These are phyloP conservation scores for Acropternis orthonyx DNA, from an alignment of 2,797 vertebrate species.

Conservation along the genomic window DNA sequence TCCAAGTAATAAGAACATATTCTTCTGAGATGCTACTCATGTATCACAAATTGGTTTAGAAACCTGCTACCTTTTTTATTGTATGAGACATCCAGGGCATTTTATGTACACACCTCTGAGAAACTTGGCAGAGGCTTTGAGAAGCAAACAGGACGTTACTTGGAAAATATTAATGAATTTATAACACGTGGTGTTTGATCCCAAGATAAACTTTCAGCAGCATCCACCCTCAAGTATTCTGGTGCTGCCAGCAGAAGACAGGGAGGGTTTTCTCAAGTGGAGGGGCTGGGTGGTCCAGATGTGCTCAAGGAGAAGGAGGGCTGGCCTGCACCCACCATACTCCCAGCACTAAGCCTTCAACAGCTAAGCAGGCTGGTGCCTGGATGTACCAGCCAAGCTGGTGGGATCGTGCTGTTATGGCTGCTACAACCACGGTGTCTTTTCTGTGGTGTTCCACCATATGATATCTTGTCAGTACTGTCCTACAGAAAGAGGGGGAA, in stretches of 20 bases:
- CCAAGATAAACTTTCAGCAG: conserved; percentile 26
- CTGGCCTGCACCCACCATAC: neutral
- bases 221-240: neutral
- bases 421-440: accelerated
- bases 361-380: neutral
- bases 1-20: neutral
- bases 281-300: neutral
- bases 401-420: neutral
- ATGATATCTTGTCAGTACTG: neutral
- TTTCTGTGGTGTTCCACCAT: neutral
- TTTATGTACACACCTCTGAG: conserved; percentile 20
- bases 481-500: neutral
- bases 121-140: conserved; percentile 50
- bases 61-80: neutral
- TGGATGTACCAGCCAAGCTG: neutral
- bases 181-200: conserved; percentile 43
- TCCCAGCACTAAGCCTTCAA: neutral
- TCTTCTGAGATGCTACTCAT: conserved; percentile 19
- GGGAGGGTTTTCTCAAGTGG: neutral
- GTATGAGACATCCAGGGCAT: neutral
- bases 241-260: neutral
- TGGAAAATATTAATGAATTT: conserved; percentile 63
- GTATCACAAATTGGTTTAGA: conserved; percentile 16
- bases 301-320: neutral
- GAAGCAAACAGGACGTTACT: conserved; percentile 52